Evolutionary conservation across 2,888 invertebrate species (phyloP).

Genomic region (Mayetiola destructor): DNA sequence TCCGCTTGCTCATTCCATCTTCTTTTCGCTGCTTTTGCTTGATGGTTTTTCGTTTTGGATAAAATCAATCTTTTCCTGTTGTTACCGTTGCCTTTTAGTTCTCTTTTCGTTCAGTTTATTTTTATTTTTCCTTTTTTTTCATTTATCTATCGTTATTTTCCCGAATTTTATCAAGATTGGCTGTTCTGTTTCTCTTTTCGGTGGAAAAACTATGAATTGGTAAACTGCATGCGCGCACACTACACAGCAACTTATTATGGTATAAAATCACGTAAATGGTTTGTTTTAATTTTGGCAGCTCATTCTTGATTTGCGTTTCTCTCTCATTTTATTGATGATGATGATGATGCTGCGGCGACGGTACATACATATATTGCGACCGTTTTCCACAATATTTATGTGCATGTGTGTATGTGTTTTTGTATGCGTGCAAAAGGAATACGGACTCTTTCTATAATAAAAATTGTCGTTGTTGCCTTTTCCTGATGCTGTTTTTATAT

Average conservation of each 20-base stretch:
- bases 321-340: not conserved
- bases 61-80: no score
- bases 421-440: no score
- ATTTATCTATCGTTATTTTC: not conserved
- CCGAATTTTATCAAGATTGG: not conserved
- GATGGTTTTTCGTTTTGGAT: not conserved
- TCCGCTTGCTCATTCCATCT: not conserved
- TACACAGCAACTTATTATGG: slow-evolving; percentile 5
- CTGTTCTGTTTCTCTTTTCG: not conserved
- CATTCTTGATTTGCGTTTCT: slow-evolving; percentile 8
- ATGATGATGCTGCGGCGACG: slow-evolving; percentile 11
- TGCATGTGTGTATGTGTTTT: not conserved
- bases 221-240: slow-evolving; percentile 11
- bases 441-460: no score
- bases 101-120: not conserved
- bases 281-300: not conserved
- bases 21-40: not conserved
- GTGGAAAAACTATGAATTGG: not conserved
- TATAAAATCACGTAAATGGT: no score
- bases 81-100: not conserved
- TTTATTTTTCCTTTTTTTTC: not conserved
- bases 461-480: no score
- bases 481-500: no score
- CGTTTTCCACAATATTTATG: not conserved
- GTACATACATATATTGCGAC: not conserved